Evolutionary conservation across 2,113 vertebrate genomes (phyloP), one percentile per base, ranked within the genome.

Genomic region (Platysteira castanea): DNA sequence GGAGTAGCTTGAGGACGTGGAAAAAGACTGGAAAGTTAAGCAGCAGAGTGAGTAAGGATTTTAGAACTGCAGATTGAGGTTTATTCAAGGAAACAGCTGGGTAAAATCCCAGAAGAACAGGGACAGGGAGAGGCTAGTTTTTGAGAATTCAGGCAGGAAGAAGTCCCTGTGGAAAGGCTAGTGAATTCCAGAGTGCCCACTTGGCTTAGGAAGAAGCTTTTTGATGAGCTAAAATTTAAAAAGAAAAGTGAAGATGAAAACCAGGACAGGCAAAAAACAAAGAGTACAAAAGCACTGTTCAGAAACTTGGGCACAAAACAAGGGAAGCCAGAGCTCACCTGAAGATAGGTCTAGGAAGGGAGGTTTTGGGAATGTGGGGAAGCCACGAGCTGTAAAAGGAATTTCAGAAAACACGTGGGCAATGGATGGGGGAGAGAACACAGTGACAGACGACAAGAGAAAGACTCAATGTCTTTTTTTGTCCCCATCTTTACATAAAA

Each of bases 281-380:
- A 30, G 10, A 74, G 13, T 57, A 73, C 28, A 80, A 84, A 89
- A 75, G 26, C 16, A 37, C 13, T 50, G 52, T 42, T 77, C 53
- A 80, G 26, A 69, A 80, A 53, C 27, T 6, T 50, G 18, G 10
- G 21, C 33, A 61, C 23, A 93, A 54, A 87, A 67, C n/a, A 26
- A 78, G 35, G 23, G 18, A 87, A 52, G 33, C 24, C 39, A 70
- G 52, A 75, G 44, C 49, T 71, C 73, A 70, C 47, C 52, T 78
- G 35, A 67, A 89, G n/a, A 74, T 49, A 65, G 28, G 39, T 8
- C 16, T 22, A 70, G 30, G 12, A 52, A 71, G 9, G 57, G 27
- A 68, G 1, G 1, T n/a, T 81, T 59, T 0, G 0, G 54, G 21
- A 78, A 46, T 37, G 24, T 2, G 50, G 41, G 33, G 30, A 92